Base-by-base conservation (phyloP, 2,113 vertebrate species). In the human region DNA sequence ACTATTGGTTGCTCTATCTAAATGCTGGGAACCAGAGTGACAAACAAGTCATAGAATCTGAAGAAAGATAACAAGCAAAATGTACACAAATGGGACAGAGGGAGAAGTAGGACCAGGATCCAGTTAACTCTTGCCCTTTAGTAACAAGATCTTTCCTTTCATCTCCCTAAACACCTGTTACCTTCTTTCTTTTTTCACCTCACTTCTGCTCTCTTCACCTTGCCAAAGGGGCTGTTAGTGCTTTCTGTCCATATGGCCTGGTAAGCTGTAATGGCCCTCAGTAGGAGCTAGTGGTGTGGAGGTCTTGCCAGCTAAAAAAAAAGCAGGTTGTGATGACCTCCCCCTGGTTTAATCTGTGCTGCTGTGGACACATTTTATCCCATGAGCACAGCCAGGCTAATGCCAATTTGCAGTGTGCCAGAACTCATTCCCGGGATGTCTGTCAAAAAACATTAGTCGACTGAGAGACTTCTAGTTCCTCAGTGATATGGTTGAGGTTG, bases 391-490 rank as follows among this genome's bases (percentile, higher is more conserved):
- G 38, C 35, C 30, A 84, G 23, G 35, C 30, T 82, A 52, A 30
- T 92, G 85, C 30, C 8, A 89, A 12, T 30, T 18, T 92, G 3
- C 85, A 11, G 16, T 75, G 55, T 89, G 5, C 22, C 48, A 83
- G 59, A 88, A 93, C 17, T 45, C 64, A 95, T 88, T 80, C 55
- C 35, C 61, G 78, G 48, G 18, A 52, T 32, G 10, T 52, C 35
- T 91, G 32, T 83, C 86, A 93, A 48, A 91, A 93, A 79, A 83
- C 61, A 66, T 72, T n/a, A 43, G 25, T 78, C 87, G 43, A 76
- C 64, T 86, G 22, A 93, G 81, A 85, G 90, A 87, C 22, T 55
- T 96, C 55, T 90, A 92, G 57, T 64, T 89, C n/a, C 5, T 80
- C 83, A 89, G n/a, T 82, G 59, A 16, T 55, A 57, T 86, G 12